phyloP scores from a whole-genome alignment of 2,113 vertebrate genomes.

The Malurus cyaneus region DNA sequence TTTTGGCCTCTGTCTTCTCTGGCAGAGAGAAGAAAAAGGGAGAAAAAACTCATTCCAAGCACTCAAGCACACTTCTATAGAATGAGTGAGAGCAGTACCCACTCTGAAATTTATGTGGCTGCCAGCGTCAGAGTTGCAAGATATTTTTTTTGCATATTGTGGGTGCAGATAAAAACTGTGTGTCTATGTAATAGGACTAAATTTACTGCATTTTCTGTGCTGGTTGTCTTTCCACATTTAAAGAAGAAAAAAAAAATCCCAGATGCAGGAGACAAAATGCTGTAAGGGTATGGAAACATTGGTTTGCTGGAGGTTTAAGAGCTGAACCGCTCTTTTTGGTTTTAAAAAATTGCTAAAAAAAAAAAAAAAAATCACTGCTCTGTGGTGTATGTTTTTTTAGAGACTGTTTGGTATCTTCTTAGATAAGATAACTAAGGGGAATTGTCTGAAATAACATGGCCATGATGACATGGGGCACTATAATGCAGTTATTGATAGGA shows the following conservation, averaged over 20 bases:
- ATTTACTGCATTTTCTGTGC: neutral
- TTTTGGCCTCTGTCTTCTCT: neutral
- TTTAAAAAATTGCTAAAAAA: neutral
- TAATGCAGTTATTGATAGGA: neutral
- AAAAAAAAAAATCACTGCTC: neutral
- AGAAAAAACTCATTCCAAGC: neutral
- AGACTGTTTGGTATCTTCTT: neutral
- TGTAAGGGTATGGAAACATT: neutral
- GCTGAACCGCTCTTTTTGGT: neutral
- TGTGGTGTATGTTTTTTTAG: neutral
- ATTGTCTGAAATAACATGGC: constrained; percentile 10
- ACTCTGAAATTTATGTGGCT: neutral
- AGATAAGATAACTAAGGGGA: constrained; percentile 26
- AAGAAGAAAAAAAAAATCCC: neutral
- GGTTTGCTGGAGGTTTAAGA: neutral
- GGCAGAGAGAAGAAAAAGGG: neutral
- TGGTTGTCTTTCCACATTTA: neutral
- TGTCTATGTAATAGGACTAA: neutral
- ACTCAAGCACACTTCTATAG: neutral
- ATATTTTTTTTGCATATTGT: neutral
- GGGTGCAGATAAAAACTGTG: neutral
- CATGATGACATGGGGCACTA: neutral
- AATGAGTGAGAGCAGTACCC: neutral
- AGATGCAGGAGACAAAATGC: neutral
- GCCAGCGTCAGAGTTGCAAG: neutral